A percentile compares a stretch with the other conserved stretches of the same genome.
phyloP scores from a whole-genome alignment of 2,113 vertebrate genomes.

The Notothenia coriiceps region DNA sequence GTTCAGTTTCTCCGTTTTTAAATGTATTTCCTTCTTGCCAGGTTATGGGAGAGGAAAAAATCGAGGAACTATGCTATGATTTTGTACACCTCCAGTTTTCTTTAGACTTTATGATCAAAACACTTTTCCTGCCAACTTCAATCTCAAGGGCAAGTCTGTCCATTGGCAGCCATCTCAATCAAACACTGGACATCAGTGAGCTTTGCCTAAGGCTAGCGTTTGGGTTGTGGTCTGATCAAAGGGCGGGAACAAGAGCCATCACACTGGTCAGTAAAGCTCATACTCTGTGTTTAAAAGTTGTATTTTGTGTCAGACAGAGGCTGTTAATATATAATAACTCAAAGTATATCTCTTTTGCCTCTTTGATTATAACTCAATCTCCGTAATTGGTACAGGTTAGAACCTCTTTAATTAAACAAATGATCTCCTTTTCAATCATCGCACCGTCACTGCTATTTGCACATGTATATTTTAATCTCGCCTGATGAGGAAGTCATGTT shows the following conservation, averaged over 20 bases:
- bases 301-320: slow-evolving; percentile 22
- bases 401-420: neutral
- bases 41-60: neutral
- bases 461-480: slow-evolving; percentile 6
- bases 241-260: slow-evolving; percentile 30
- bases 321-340: slow-evolving; percentile 5
- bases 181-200: slow-evolving; percentile 46
- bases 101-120: slow-evolving; percentile 9
- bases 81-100: neutral
- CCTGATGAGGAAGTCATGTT: slow-evolving; percentile 11
- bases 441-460: slow-evolving; percentile 3
- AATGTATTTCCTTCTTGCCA: neutral
- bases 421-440: neutral
- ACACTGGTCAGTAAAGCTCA: slow-evolving; percentile 23
- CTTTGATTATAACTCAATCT: neutral
- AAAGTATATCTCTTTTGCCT: slow-evolving; percentile 6
- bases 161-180: slow-evolving; percentile 54
- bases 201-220: slow-evolving; percentile 46
- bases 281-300: slow-evolving; percentile 14
- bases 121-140: slow-evolving; percentile 25
- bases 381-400: neutral
- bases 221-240: slow-evolving; percentile 45
- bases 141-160: slow-evolving; percentile 9
- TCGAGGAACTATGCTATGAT: neutral
- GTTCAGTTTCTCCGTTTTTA: slow-evolving; percentile 1